These are phyloP conservation scores for Corbicula japonica DNA, from an alignment of 2,888 invertebrate genomes.

Conservation along the genomic window DNA sequence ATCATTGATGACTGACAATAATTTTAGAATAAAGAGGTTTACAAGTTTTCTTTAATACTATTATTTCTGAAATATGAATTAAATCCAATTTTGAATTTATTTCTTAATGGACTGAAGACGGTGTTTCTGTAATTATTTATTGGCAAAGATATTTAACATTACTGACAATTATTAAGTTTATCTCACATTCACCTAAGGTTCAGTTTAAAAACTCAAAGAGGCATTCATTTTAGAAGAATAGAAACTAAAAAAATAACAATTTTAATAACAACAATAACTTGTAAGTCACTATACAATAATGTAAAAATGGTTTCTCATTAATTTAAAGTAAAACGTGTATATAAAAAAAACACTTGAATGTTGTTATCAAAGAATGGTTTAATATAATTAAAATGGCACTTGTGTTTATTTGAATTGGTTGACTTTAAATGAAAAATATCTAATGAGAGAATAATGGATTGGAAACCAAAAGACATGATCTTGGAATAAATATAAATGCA, in stretches of 20 bases:
- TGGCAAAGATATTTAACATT: too few species aligned
- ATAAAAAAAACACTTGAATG: slow-evolving; percentile 15
- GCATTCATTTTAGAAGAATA: not conserved
- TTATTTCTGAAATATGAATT: too few species aligned
- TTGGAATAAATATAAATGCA: slow-evolving; percentile 47
- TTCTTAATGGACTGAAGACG: too few species aligned
- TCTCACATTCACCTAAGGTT: too few species aligned
- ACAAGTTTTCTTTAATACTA: too few species aligned
- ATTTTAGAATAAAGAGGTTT: too few species aligned
- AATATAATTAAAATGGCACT: slow-evolving; percentile 31
- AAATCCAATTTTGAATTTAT: too few species aligned
- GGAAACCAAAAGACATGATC: slow-evolving; percentile 13
- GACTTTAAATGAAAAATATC: slow-evolving; percentile 5
- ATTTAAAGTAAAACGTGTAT: slow-evolving; percentile 34
- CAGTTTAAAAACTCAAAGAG: not conserved
- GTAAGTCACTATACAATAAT: slow-evolving; percentile 38
- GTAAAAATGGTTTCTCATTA: slow-evolving; percentile 43
- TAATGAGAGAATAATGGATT: slow-evolving; percentile 14
- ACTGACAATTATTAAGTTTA: too few species aligned
- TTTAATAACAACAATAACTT: slow-evolving; percentile 29
- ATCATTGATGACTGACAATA: too few species aligned
- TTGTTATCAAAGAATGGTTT: slow-evolving; percentile 11
- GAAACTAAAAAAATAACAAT: slow-evolving; percentile 30
- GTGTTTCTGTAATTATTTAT: too few species aligned
- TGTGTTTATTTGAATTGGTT: slow-evolving; percentile 13